Evolutionary conservation across 1,140 invertebrate genomes (phyloP).

Genomic region (Sycophila sp.): DNA sequence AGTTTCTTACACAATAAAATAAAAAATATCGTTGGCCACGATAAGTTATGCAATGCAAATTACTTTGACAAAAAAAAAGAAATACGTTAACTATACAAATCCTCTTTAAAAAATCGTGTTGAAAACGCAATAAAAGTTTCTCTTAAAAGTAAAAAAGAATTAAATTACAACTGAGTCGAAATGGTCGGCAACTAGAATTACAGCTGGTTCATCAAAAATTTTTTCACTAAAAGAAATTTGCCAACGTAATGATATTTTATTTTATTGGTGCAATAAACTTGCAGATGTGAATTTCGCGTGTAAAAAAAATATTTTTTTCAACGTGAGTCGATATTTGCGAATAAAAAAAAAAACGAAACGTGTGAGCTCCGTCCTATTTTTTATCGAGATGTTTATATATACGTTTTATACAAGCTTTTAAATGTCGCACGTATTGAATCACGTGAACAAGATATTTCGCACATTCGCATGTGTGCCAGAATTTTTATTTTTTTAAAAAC

Average conservation of each 20-base stretch:
- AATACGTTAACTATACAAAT: too few species aligned
- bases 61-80: too few species aligned
- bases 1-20: neutral
- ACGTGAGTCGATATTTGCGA: neutral
- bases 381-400: slow-evolving; percentile 28
- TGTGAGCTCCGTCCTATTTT: slow-evolving; percentile 33
- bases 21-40: too few species aligned
- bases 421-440: slow-evolving; percentile 44
- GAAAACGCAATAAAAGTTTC: too few species aligned
- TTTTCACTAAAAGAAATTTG: too few species aligned
- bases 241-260: neutral
- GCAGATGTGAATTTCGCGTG: neutral
- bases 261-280: neutral
- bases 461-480: neutral
- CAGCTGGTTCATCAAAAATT: too few species aligned
- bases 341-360: neutral
- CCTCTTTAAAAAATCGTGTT: too few species aligned
- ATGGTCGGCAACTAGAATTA: too few species aligned
- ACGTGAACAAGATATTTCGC: slow-evolving; percentile 11
- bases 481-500: slow-evolving; percentile 8
- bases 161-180: too few species aligned
- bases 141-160: too few species aligned
- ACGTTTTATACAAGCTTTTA: slow-evolving; percentile 45
- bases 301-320: slow-evolving; percentile 2
- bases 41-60: too few species aligned